These are phyloP conservation scores for Pitta sordida DNA, from an alignment of 2,113 vertebrate genomes.

Conservation along the genomic window DNA sequence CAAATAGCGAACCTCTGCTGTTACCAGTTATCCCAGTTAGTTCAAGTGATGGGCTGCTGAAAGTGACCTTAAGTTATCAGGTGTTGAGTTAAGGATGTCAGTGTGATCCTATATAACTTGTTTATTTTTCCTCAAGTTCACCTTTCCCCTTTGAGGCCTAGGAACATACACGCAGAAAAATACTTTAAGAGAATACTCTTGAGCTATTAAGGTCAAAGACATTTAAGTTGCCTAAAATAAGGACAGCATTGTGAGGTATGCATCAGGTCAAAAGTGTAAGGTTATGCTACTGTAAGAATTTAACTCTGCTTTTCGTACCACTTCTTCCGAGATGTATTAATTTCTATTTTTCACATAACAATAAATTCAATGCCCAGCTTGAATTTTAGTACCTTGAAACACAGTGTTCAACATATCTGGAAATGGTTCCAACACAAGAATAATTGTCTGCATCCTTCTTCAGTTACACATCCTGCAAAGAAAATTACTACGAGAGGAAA, in stretches of 20 bases:
- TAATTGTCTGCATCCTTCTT: not conserved
- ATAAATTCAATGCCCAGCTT: not conserved
- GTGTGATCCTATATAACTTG: not conserved
- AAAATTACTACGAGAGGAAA: not conserved
- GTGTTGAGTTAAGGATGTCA: not conserved
- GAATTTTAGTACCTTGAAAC: not conserved
- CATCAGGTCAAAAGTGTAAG: not conserved
- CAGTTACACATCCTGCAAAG: not conserved
- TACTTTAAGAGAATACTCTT: not conserved
- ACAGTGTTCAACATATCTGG: not conserved
- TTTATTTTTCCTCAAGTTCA: not conserved
- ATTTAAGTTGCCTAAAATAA: constrained; percentile 14
- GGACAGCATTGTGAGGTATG: not conserved
- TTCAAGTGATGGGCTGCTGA: constrained; percentile 9
- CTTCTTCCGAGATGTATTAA: not conserved
- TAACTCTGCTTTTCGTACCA: not conserved
- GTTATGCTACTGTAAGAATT: not conserved
- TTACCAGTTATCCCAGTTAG: constrained; percentile 19
- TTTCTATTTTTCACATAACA: not conserved
- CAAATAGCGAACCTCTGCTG: not conserved
- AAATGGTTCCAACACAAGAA: not conserved
- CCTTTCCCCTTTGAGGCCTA: constrained; percentile 6
- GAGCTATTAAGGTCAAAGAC: constrained; percentile 1
- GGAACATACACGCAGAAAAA: constrained; percentile 11
- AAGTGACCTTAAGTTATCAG: constrained; percentile 19